Base-by-base conservation (phyloP, 2,888 invertebrate species). In the Acholoe squamosa region DNA sequence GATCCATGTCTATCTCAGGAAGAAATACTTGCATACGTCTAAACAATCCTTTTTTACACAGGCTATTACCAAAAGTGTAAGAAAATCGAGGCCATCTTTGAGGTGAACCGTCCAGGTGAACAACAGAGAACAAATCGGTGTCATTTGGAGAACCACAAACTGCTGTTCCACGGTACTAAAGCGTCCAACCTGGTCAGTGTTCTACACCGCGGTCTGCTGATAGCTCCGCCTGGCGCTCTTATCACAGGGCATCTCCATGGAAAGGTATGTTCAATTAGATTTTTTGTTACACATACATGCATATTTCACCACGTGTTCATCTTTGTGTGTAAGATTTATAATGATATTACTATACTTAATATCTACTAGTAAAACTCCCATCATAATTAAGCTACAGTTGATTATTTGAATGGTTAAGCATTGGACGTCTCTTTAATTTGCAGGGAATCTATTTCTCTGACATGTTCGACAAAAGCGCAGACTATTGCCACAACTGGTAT, bases 361-460 rank as follows among this genome's bases (percentile, higher is more conserved):
- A 54, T 19, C 19, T 54, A 54, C 19, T 10, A 14, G 54, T 54
- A 10, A 54, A 54, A 54, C 19, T 10, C 54, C 19, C 19, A 14
- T 10, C 19, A 14, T 54, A 19, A 14, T 10, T 43, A 43, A 43
- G 43, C 43, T 43, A 10, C 10, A 43, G 43, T 43, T 43, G n/a
- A n/a, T n/a, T 43, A 43, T 43, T 10, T 43, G 43, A 43, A 43
- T 43, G 43, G 43, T 10, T 43, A 43, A 43, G 10, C 43, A 43
- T 43, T n/a, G n/a, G 43, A 43, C 43, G 10, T 43, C 3, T 43
- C 43, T 14, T 61, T 3, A n/a, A 16, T 7, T 90, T 94, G 16
- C 95, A 96, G 96, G 96, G 96, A 25, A 95, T 96, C 90, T 96
- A 96, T 93, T 94, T 96, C 84, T 95, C 96, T 0, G 96, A 96